Percentiles rank a stretch among this genome's conserved stretches.
phyloP scores from a whole-genome alignment of 2,888 invertebrate species.

The Anarsia innoxiella region DNA sequence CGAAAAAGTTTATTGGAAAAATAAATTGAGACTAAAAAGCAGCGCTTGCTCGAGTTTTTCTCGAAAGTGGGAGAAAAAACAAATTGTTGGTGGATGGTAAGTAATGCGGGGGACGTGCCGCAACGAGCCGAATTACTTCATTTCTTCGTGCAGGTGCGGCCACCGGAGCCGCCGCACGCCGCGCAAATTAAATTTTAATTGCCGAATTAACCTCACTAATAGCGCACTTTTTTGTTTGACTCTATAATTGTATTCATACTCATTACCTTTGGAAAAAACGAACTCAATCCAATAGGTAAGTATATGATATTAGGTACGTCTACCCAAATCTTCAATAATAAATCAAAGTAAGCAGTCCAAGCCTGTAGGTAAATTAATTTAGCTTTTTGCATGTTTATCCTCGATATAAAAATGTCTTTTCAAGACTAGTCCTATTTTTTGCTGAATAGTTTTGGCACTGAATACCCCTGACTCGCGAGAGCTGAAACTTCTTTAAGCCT shows the following conservation, averaged over 20 bases:
- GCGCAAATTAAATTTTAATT: constrained; percentile 49
- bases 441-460: constrained; percentile 35
- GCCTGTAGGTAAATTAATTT: no score
- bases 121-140: constrained; percentile 59
- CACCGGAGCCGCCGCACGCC: constrained; percentile 25
- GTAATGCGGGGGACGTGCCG: constrained; percentile 60
- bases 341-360: background rate
- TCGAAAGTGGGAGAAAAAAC: constrained; percentile 54
- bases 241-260: background rate
- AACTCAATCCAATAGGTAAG: no score
- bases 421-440: constrained; percentile 12
- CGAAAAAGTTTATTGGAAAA: constrained; percentile 62
- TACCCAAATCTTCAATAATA: no score
- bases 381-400: no score
- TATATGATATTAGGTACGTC: no score
- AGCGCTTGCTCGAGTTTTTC: constrained; percentile 54
- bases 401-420: no score
- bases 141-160: constrained; percentile 46
- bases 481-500: constrained; percentile 33
- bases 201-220: constrained; percentile 38
- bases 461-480: constrained; percentile 39
- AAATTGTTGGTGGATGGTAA: constrained; percentile 67
- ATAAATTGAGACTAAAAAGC: constrained; percentile 70
- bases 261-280: no score
- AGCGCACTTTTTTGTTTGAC: constrained; percentile 24